Conservation (phyloP, 53 echinoderm and acorn worm genomes). For the Henricia sp. region DNA sequence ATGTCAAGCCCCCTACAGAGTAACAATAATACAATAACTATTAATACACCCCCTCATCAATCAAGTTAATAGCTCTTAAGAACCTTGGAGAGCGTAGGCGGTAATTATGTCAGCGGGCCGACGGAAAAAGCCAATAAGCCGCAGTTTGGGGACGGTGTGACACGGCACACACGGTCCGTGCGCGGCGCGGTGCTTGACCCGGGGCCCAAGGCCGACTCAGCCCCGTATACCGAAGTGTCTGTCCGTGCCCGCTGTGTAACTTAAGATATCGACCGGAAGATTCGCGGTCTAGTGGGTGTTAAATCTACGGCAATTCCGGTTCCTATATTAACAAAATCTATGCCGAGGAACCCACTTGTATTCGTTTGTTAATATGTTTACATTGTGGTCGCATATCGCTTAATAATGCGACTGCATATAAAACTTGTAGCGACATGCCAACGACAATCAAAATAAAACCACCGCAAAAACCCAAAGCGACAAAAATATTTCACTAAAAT, state of each 20-base stretch:
- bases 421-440: no score
- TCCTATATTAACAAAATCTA: not conserved
- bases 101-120: no score
- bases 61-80: no score
- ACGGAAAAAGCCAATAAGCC: no score
- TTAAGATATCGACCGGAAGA: not conserved
- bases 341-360: not conserved
- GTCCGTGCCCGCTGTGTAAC: not conserved
- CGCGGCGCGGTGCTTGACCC: not conserved
- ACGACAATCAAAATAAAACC: no score
- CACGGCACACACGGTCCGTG: not conserved
- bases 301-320: conserved; percentile 42
- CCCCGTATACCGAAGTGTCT: not conserved
- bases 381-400: conserved; percentile 32
- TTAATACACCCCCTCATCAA: not conserved
- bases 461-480: not conserved
- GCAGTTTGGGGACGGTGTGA: not conserved
- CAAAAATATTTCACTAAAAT: not conserved
- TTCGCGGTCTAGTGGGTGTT: conserved; percentile 46
- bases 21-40: not conserved
- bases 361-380: conserved; percentile 3
- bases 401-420: not conserved
- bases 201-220: not conserved
- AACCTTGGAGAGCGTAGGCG: no score
- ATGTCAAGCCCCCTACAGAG: no score